A percentile compares a stretch with the other conserved stretches of the same genome.
Evolutionary conservation across 2,888 invertebrate species (phyloP).

Genomic region (Euplexia lucipara): DNA sequence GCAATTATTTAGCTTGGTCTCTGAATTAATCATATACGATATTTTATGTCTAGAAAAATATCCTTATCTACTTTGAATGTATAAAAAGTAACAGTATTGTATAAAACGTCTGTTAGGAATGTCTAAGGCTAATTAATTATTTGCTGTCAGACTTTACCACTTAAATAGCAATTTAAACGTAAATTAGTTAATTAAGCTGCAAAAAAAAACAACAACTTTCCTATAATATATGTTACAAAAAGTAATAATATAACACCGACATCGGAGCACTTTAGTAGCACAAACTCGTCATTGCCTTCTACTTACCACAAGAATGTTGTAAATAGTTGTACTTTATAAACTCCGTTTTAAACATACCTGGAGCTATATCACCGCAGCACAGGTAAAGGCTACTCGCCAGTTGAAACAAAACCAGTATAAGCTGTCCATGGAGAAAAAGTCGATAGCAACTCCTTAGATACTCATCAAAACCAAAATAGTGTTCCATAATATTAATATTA

Average conservation of each 20-base stretch:
- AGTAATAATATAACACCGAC: background rate
- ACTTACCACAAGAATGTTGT: slow-evolving; percentile 16
- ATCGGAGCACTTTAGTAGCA: background rate
- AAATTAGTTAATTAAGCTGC: background rate
- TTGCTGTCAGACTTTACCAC: background rate
- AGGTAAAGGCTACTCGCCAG: background rate
- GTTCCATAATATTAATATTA: too few species aligned
- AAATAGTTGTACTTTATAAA: background rate
- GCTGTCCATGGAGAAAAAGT: too few species aligned
- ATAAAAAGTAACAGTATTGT: slow-evolving; percentile 22
- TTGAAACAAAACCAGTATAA: too few species aligned
- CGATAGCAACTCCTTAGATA: too few species aligned
- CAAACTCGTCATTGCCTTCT: background rate
- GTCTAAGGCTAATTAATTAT: slow-evolving; percentile 3
- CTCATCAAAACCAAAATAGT: too few species aligned
- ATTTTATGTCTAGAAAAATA: background rate
- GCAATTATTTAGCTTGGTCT: background rate
- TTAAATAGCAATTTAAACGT: background rate
- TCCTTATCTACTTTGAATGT: slow-evolving; percentile 8
- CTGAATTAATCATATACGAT: slow-evolving; percentile 8
- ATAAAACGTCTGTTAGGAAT: slow-evolving; percentile 1
- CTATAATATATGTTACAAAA: too few species aligned
- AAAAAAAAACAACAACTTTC: background rate
- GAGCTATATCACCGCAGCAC: background rate
- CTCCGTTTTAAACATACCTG: background rate